These are phyloP conservation scores for Drosophila jambulina DNA, from an alignment of 1,140 invertebrate genomes.

Conservation along the genomic window DNA sequence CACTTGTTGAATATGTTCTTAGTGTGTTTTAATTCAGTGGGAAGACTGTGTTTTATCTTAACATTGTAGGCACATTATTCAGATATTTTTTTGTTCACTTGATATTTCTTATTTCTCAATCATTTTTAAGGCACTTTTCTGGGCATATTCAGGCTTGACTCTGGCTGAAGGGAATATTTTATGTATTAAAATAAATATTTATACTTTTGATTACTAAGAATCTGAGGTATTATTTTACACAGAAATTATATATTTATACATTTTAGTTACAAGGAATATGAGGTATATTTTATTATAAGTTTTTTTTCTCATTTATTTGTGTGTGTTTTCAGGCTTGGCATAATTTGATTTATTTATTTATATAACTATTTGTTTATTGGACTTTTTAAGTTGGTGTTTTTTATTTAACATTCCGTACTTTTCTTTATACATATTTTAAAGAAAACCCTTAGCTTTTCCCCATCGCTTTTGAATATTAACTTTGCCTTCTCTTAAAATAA, in stretches of 20 bases:
- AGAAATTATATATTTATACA: not conserved
- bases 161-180: slow-evolving; percentile 14
- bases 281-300: not conserved
- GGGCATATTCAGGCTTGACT: slow-evolving; percentile 49
- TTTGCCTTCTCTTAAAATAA: not conserved
- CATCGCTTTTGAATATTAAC: too few species aligned
- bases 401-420: not conserved
- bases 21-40: slow-evolving; percentile 19
- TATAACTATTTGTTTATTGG: not conserved
- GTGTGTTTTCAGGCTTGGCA: not conserved
- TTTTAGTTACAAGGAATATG: not conserved
- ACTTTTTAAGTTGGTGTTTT: not conserved
- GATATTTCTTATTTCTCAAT: slow-evolving; percentile 19
- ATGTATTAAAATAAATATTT: not conserved
- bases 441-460: not conserved
- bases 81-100: slow-evolving; percentile 14
- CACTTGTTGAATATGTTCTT: slow-evolving; percentile 9
- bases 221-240: not conserved
- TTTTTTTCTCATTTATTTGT: not conserved
- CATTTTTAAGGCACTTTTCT: slow-evolving; percentile 62
- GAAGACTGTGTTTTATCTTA: slow-evolving; percentile 43
- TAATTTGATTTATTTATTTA: not conserved
- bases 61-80: slow-evolving; percentile 59
- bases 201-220: not conserved
- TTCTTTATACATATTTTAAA: not conserved